phyloP scores from a whole-genome alignment of 2,888 invertebrate species.

The Stenurella melanura region DNA sequence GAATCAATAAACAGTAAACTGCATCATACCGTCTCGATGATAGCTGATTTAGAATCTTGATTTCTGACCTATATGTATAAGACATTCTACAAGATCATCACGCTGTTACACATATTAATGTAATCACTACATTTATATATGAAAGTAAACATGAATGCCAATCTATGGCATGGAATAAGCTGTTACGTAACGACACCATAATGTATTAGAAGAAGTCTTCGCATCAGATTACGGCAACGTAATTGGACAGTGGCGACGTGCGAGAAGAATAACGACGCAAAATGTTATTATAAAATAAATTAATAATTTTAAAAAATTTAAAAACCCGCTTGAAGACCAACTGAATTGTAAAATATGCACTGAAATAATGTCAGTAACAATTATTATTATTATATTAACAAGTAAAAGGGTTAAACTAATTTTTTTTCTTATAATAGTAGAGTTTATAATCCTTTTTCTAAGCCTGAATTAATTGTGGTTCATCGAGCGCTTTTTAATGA shows the following conservation, averaged over 20 bases:
- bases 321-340: no score
- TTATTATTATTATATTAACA: no score
- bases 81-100: conserved; percentile 35
- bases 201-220: neutral
- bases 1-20: conserved; percentile 15
- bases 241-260: neutral
- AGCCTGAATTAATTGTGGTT: no score
- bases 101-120: conserved; percentile 32
- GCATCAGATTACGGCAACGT: neutral
- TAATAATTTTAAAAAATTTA: no score
- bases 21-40: neutral
- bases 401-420: no score
- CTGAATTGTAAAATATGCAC: no score
- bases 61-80: conserved; percentile 13
- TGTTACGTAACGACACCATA: neutral
- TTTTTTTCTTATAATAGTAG: no score
- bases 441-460: no score
- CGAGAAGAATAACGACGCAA: neutral
- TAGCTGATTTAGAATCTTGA: conserved; percentile 4
- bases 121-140: conserved; percentile 27
- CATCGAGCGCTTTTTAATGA: no score
- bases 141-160: conserved; percentile 32
- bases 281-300: neutral
- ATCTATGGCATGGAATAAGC: neutral
- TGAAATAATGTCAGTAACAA: no score